Conservation (phyloP, 1,140 invertebrate genomes). For the Diuraphis noxia region DNA sequence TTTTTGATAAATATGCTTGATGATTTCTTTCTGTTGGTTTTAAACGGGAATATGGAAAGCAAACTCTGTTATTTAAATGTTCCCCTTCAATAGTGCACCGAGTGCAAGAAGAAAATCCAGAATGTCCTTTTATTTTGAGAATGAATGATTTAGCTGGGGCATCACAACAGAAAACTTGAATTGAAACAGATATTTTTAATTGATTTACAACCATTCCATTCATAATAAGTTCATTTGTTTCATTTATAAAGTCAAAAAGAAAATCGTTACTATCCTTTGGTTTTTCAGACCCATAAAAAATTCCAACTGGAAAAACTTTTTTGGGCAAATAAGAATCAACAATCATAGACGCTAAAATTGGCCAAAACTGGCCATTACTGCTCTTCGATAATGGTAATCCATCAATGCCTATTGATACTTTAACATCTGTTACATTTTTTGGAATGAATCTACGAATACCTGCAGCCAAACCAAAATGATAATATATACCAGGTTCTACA, state of each 20-base stretch:
- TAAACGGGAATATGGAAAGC: not conserved
- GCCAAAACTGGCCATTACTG: no score
- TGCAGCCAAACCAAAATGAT: no score
- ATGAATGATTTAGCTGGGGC: conserved; percentile 48
- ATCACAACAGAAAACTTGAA: conserved; percentile 48
- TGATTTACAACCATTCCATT: conserved; percentile 44
- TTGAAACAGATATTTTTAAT: not conserved
- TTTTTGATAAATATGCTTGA: conserved; percentile 56
- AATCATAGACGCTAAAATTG: no score
- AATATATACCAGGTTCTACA: no score
- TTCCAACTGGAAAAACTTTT: not conserved
- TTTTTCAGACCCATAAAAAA: conserved; percentile 55
- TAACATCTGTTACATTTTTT: no score
- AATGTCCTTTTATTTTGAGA: conserved; percentile 49
- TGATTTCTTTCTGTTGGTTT: not conserved
- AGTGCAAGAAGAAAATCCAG: conserved; percentile 48
- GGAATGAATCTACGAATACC: no score
- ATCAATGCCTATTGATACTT: no score
- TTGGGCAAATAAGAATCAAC: no score
- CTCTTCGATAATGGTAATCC: no score
- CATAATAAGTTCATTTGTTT: conserved; percentile 45
- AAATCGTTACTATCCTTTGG: conserved; percentile 51
- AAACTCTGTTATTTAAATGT: not conserved
- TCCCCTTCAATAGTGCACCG: conserved; percentile 35
- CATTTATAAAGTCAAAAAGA: conserved; percentile 55